Conservation (phyloP, 1,140 invertebrate genomes). For the Branchinecta lindahli region DNA sequence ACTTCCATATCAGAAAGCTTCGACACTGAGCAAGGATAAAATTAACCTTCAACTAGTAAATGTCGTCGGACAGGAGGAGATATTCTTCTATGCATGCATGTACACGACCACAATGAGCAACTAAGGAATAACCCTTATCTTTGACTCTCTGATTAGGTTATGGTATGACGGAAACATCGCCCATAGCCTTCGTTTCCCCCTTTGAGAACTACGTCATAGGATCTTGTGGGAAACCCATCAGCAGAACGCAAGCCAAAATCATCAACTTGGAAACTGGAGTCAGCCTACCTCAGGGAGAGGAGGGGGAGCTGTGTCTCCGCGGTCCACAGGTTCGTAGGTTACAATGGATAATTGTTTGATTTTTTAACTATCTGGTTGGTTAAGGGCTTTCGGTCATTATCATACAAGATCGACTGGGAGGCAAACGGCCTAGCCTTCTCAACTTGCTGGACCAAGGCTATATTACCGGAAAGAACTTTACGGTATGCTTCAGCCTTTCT, state of each 20-base stretch:
- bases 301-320: conserved; percentile 36
- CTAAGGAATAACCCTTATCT: not conserved
- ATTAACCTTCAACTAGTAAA: too few species aligned
- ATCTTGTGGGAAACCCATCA: conserved; percentile 22
- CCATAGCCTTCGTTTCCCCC: conserved; percentile 17
- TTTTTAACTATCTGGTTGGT: conserved; percentile 31
- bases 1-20: too few species aligned
- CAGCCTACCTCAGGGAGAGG: conserved; percentile 29
- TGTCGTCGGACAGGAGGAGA: not conserved
- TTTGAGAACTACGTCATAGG: conserved; percentile 14
- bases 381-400: conserved; percentile 14
- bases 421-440: conserved; percentile 23
- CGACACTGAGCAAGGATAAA: too few species aligned
- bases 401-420: conserved; percentile 24
- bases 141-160: conserved; percentile 20
- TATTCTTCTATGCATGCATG: not conserved
- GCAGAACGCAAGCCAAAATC: conserved; percentile 27
- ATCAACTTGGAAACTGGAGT: conserved; percentile 29
- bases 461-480: conserved; percentile 20
- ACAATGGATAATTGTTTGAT: not conserved
- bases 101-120: too few species aligned
- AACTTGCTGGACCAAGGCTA: conserved; percentile 23
- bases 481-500: too few species aligned
- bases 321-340: conserved; percentile 23
- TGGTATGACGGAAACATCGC: conserved; percentile 24